Base-by-base conservation (phyloP, 2,888 invertebrate species). In the Sthenelais limicola region DNA sequence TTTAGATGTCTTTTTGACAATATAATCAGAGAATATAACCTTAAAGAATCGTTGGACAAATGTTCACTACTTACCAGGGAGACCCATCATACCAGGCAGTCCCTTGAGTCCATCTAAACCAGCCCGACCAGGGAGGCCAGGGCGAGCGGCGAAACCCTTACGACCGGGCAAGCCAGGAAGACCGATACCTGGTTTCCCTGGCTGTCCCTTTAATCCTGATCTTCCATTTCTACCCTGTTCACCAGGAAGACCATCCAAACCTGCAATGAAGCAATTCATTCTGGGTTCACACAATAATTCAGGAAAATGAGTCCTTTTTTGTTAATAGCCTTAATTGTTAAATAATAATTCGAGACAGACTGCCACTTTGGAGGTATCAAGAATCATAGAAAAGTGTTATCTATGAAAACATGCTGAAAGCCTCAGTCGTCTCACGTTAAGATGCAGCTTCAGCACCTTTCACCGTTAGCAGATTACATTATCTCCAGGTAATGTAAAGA, bases 131-230 rank as follows among this genome's bases (percentile, higher is more conserved):
- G 67, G 71, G 9, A 69, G 9, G 21, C 74, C 74, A 30, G 62
- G 52, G 18, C 48, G 38, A 0, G 71, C 71, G 5, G 70, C 38
- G 15, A 47, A 35, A 18, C 73, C 73, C n/a, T 49, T 33, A 12
- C 12, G 18, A 24, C 73, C 73, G n/a, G 0, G 18, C 0, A 35
- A 49, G n/a, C 73, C 69, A 28, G 69, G 73, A 15, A 35, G 4
- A n/a, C 72, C 72, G 18, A 71, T 51, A 3, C 73, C 73, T 43
- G 38, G 51, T 28, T 69, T 69, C 30, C 81, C 81, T 9, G 26
- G 52, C 0, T 74, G 67, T 48, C 81, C 81, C 47, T 75, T 74
- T 12, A 74, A 12, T 12, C 81, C 81, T 9, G 67, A 47, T 18
- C 68, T 0, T 28, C 80, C 83, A 24, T 77, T 78, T 0, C 68